Percentiles rank a stretch among this genome's conserved stretches.
phyloP scores from a whole-genome alignment of 2,797 vertebrate species.

The Coranthus polyacanthus region DNA sequence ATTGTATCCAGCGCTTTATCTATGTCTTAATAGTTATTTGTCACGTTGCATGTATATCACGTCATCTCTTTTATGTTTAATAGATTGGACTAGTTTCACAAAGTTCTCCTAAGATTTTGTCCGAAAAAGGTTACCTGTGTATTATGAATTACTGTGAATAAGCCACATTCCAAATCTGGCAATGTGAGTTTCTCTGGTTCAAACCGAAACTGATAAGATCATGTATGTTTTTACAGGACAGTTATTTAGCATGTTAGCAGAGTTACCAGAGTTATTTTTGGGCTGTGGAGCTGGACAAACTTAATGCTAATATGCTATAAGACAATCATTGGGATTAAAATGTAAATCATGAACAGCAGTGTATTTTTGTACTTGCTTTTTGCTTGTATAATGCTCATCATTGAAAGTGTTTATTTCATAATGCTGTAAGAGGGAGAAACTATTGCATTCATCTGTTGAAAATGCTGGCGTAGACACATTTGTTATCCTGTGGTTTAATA shows the following conservation, averaged over 20 bases:
- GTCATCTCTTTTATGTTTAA: conserved; percentile 26
- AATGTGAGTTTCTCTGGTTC: conserved; percentile 35
- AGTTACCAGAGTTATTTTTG: conserved; percentile 41
- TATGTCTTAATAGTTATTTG: conserved; percentile 54
- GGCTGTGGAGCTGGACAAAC: conserved; percentile 25
- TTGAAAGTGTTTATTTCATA: conserved; percentile 29
- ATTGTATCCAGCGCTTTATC: conserved; percentile 53
- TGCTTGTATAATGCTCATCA: conserved; percentile 43
- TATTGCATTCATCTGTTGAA: conserved; percentile 45
- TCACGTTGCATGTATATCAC: conserved; percentile 70
- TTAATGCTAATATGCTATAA: conserved; percentile 30
- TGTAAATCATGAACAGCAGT: conserved; percentile 44
- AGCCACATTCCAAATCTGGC: conserved; percentile 67
- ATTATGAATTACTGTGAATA: conserved; percentile 68
- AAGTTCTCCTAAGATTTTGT: conserved; percentile 31
- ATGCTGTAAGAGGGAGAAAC: conserved; percentile 73
- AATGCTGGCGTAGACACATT: conserved; percentile 60
- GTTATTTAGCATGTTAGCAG: conserved; percentile 41
- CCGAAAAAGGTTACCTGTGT: conserved; percentile 32
- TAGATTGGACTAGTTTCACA: conserved; percentile 31
- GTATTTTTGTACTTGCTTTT: conserved; percentile 49
- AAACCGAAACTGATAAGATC: conserved; percentile 29
- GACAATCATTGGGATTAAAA: conserved; percentile 68
- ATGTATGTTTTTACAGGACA: conserved; percentile 11
- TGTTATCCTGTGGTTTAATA: conserved; percentile 58